Evolutionary conservation across 2,888 invertebrate species (phyloP), one percentile per base, ranked within the genome.

Genomic region (Drepana falcataria): DNA sequence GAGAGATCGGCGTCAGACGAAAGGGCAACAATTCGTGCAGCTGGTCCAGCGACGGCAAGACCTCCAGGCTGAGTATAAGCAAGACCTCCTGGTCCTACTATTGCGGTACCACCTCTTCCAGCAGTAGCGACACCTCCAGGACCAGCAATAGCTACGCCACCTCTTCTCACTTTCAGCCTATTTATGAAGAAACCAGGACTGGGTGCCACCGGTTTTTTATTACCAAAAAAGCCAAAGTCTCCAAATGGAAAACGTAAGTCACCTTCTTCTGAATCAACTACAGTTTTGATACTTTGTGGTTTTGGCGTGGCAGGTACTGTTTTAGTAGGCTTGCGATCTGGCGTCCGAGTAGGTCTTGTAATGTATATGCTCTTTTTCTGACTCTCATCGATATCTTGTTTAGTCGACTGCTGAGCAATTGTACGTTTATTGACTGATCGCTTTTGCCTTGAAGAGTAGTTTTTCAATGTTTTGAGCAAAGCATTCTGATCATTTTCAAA

Each of bases 41-140:
- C 94, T 0, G 95, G 94, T 0, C 95, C 96, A 0, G 95, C 95
- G 6, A 96, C 94, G 2, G 95, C 95, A 33, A 95, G 75, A 53
- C 95, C 95, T 64, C 95, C 93, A 0, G 95, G 95, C 75, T 94
- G 94, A 0, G 95, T 95, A 63, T 95, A 94, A 0, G 95, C 95
- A 21, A 94, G 91, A 0, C 95, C 95, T 47, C 95, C 95, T 0
- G 96, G 95, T 0, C 96, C 95, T 2, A 96, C 95, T 55, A 96
- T 95, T 0, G 96, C 95, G 0, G 95, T 95, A 3, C 96, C 96
- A 4, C 95, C 96, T 70, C 93, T 93, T 9, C 95, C 95, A 1
- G 95, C 95, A 0, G 95, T 95, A 0, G 96, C 96, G 7, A 95
- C 94, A 44, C 95, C 95, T n/a, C 95, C 95, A 0, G 96, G 95